Base-by-base conservation (phyloP, 2,888 invertebrate genomes). In the Heliconius erato region DNA sequence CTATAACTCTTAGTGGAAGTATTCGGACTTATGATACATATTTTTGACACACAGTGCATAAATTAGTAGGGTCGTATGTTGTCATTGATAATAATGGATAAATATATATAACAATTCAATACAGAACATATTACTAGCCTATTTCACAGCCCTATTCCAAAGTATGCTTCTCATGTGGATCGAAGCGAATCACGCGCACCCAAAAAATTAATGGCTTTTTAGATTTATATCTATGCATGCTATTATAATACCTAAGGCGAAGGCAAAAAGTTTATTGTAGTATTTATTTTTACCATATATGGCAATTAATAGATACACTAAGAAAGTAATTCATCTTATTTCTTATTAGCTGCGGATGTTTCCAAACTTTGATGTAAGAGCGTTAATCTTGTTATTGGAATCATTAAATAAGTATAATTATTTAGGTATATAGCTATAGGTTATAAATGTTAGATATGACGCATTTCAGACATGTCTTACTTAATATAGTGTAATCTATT, bases 161-260 rank as follows among this genome's bases (percentile, higher is more conserved):
- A 83, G 80, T 59, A 79, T 82, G 78, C 79, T 79, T 82, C 67
- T 84, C 83, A 74, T 82, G 85, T 82, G 83, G 83, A 83, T 83
- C 83, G 82, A 81, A 85, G 79, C 85, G 85, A 82, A 84, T 85
- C 84, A 85, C 80, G 85, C 85, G 81, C 84, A 84, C 85, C 84
- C 85, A 85, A 85, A 85, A 84, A 79, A 76, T 59, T 82, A 81
- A 80, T 85, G 28, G 79, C 69, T 78, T 80, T 69, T 78, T 49
- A 78, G 80, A 80, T 65, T 14, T 78, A 68, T 40, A 78, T 67
- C 65, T 67, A 16, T 71, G 35, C 63, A 80, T 63, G 54, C 69
- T 35, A 82, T 81, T 59, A n/a, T 71, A 71, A 44, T 14, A 74
- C 67, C 59, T 82, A 83, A n/a, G 9, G 26, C 11, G 6, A 71